phyloP scores from a whole-genome alignment of 1,140 invertebrate species.

The Chymomyza costata region DNA sequence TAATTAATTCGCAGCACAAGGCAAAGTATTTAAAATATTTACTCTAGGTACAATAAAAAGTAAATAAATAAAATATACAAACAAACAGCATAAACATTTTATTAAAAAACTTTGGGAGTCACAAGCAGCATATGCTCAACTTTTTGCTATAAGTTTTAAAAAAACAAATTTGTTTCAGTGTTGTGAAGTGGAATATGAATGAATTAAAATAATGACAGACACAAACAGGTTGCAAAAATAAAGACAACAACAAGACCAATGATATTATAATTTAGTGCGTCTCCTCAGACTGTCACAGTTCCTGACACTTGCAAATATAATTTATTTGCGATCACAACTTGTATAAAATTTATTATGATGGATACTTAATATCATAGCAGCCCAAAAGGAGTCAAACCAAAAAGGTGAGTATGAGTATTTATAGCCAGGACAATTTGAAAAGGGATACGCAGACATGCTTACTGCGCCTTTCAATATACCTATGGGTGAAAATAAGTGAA shows the following conservation, averaged over 20 bases:
- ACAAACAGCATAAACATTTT: conserved; percentile 15
- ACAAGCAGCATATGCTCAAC: conserved; percentile 7
- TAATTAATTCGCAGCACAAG: not conserved
- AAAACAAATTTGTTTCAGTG: conserved; percentile 4
- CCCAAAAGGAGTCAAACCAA: not conserved
- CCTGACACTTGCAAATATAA: conserved; percentile 24
- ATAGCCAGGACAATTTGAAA: no score
- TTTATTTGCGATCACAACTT: conserved; percentile 9
- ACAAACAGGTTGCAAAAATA: conserved; percentile 11
- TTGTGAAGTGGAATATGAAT: conserved; percentile 12
- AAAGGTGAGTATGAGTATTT: conserved; percentile 2
- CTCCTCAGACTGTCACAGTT: not conserved
- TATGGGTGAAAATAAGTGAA: no score
- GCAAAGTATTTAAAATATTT: not conserved
- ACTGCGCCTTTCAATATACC: no score
- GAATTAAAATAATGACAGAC: conserved; percentile 6
- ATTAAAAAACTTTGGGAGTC: conserved; percentile 35
- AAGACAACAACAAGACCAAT: conserved; percentile 8
- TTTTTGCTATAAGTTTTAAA: conserved; percentile 6
- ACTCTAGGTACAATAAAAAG: no score
- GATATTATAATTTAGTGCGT: conserved; percentile 13
- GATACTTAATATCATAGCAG: conserved; percentile 22
- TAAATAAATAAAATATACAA: conserved; percentile 12
- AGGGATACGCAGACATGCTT: no score
- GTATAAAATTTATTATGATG: conserved; percentile 27